Base-by-base conservation (phyloP, 2,797 vertebrate species). In the Enteromius paludinosus region DNA sequence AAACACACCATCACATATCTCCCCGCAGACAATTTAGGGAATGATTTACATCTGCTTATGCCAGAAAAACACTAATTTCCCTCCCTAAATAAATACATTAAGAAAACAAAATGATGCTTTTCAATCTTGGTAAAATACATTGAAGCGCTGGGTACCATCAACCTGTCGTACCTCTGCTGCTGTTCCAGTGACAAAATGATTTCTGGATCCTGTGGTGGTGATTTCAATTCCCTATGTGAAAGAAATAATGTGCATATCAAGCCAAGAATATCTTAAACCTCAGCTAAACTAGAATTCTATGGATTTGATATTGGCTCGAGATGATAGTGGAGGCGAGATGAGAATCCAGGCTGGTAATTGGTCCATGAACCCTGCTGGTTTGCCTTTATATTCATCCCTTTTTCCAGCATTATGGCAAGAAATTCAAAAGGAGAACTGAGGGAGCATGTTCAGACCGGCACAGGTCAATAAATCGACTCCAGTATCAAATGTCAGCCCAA, bases 181-280 rank as follows among this genome's bases (percentile, higher is more conserved):
- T 20, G 93, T 91, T 0, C 86, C 93, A 0, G 96, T 96, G 90
- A 99, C 94, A 0, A 96, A 97, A 91, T 99, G 98, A 84, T 95
- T 95, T 87, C 93, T 95, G 87, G 94, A 96, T 86, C 92, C 91
- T 5, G 94, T 97, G 85, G 96, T 97, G 1, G 95, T 93, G 88
- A 99, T 95, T 91, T 97, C 93, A 2, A 98, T 94, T 38, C 95
- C 95, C 97, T 98, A 88, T 28, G 52, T 49, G 43, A 78, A 56
- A 76, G 33, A 65, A 30, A 84, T 78, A 65, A 89, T 30, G 76
- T 49, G 80, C n/a, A 83, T 35, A 87, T 52, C 89, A 15, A 86
- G 52, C 47, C 68, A 23, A 54, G 33, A 66, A 77, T 59, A 75
- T 74, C 35, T 68, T 54, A 45, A 6, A 62, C 28, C 25, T 45